Conservation (phyloP, 2,888 invertebrate species). For the Zootermopsis nevadensis region DNA sequence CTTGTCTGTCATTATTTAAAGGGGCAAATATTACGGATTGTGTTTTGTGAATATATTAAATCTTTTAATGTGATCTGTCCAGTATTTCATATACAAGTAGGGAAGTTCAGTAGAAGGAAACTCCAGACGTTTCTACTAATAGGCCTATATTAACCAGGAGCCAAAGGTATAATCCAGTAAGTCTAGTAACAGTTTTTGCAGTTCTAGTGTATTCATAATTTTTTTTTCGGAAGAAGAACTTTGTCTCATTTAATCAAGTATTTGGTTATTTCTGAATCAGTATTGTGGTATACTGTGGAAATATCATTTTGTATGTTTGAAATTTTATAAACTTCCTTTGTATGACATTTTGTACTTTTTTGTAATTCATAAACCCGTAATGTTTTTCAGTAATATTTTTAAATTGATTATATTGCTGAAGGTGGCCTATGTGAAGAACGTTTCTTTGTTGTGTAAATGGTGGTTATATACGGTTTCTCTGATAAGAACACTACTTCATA, state of each 20-base stretch:
- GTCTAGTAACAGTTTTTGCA: not conserved
- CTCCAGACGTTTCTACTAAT: constrained; percentile 12
- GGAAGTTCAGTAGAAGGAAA: constrained; percentile 26
- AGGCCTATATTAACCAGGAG: constrained; percentile 24
- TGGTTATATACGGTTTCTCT: not conserved
- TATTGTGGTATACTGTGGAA: not conserved
- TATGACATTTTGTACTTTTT: not conserved
- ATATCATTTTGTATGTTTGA: not conserved
- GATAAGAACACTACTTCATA: no score
- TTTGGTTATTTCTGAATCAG: not conserved
- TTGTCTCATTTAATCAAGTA: not conserved
- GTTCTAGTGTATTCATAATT: not conserved
- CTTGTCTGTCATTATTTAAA: constrained; percentile 1
- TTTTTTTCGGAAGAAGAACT: not conserved
- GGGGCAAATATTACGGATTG: not conserved
- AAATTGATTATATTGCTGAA: not conserved
- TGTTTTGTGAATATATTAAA: constrained; percentile 16
- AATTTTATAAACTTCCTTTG: not conserved
- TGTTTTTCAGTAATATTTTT: not conserved
- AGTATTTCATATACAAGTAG: not conserved
- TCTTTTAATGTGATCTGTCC: constrained; percentile 10
- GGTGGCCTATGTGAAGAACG: not conserved
- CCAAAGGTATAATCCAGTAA: constrained; percentile 19
- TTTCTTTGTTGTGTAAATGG: not conserved
- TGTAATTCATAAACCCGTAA: not conserved